Conservation (phyloP, 23 tunicate species). For the Oikopleura dioica region DNA sequence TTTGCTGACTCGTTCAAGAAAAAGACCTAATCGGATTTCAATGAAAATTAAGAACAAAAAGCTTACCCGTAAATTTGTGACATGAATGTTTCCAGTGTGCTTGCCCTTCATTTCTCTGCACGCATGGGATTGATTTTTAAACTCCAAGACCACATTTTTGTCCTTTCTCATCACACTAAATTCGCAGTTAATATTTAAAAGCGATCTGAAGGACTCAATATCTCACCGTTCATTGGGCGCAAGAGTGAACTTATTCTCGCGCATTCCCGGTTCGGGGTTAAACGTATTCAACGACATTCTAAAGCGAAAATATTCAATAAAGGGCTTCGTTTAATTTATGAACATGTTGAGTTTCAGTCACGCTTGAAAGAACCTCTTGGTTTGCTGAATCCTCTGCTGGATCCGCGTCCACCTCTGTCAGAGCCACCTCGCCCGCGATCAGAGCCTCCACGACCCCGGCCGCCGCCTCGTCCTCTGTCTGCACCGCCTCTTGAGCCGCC, state of each 20-base stretch:
- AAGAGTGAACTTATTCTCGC: not conserved
- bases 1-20: not conserved
- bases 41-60: not conserved
- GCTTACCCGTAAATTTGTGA: not conserved
- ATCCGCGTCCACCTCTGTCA: not conserved
- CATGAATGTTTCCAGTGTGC: not conserved
- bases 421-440: not conserved
- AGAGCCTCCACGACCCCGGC: not conserved
- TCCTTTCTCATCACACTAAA: not conserved
- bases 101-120: not conserved
- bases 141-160: not conserved
- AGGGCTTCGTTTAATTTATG: too few species aligned
- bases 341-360: too few species aligned
- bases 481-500: not conserved
- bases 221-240: not conserved
- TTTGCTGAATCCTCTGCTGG: not conserved
- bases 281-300: not conserved
- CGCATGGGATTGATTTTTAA: not conserved
- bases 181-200: not conserved
- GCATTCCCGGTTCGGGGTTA: conserved; percentile 7
- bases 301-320: not conserved
- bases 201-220: not conserved
- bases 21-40: not conserved
- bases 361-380: not conserved
- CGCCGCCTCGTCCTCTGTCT: not conserved